Evolutionary conservation across 2,797 vertebrate species (phyloP).

Genomic region (Anomalospiza imberbis): DNA sequence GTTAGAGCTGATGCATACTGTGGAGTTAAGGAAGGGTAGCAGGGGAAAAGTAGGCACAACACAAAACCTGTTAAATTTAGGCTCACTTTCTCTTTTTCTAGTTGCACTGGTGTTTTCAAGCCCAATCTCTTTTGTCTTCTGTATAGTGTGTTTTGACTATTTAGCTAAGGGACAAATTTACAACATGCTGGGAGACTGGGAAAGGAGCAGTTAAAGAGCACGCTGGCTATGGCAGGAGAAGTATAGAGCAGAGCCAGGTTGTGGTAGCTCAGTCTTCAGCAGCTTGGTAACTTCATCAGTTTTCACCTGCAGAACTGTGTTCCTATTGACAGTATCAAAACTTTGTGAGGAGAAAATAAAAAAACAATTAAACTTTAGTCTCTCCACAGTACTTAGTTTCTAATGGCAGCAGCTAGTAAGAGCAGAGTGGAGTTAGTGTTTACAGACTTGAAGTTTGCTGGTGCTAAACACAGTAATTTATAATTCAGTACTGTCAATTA

Average conservation of each 20-base stretch:
- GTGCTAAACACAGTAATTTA: background rate
- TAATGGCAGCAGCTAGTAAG: background rate
- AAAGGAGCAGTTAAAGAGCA: background rate
- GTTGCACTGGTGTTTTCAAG: background rate
- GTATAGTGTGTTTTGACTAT: background rate
- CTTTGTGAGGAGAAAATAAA: background rate
- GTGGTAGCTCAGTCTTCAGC: background rate
- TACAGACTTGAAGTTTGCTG: background rate
- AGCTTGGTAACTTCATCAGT: background rate
- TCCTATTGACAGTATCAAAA: background rate
- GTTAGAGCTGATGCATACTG: background rate
- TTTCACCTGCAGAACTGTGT: background rate
- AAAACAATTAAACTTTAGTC: background rate
- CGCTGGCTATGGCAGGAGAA: background rate
- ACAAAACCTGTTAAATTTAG: background rate
- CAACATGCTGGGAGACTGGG: background rate
- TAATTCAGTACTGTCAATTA: background rate
- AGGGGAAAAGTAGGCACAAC: background rate
- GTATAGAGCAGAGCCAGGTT: background rate
- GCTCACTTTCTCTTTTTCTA: background rate
- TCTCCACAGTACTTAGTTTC: background rate
- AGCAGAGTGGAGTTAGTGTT: background rate
- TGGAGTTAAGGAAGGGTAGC: accelerated
- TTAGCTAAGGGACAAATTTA: background rate
- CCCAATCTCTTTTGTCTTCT: background rate